Evolutionary conservation across 1,140 invertebrate genomes (phyloP).

Genomic region (Aradophagus sp.): DNA sequence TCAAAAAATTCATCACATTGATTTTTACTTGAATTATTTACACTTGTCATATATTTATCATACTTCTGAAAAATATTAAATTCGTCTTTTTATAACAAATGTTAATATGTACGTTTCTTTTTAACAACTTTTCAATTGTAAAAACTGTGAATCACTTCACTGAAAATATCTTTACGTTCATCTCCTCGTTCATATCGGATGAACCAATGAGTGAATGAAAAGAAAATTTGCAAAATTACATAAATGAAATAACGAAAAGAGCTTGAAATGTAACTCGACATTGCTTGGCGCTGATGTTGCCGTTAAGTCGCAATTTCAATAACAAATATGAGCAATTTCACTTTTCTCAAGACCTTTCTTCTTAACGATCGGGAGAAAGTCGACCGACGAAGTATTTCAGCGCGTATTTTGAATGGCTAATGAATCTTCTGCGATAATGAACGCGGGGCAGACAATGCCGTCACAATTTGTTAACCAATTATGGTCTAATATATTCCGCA

Average conservation of each 20-base stretch:
- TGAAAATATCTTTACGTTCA: too few species aligned
- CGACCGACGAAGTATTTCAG: constrained; percentile 42
- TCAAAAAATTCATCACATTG: too few species aligned
- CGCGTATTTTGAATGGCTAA: constrained; percentile 56
- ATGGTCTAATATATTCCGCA: constrained; percentile 21
- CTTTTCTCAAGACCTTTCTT: constrained; percentile 57
- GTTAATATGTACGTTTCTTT: too few species aligned
- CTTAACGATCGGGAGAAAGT: constrained; percentile 51
- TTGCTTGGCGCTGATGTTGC: constrained; percentile 27
- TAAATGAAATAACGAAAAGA: constrained; percentile 9
- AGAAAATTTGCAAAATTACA: too few species aligned
- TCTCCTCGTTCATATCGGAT: too few species aligned
- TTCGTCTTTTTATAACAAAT: too few species aligned
- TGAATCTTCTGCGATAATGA: constrained; percentile 47
- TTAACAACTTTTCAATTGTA: too few species aligned
- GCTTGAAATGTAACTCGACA: constrained; percentile 11
- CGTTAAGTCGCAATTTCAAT: constrained; percentile 45
- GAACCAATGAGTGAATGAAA: too few species aligned
- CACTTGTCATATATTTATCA: too few species aligned
- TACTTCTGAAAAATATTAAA: too few species aligned
- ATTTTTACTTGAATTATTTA: too few species aligned
- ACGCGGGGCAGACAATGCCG: constrained; percentile 34
- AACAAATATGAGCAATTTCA: constrained; percentile 56
- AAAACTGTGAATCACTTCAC: too few species aligned
- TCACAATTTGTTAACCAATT: constrained; percentile 40